Conservation (phyloP, 1,140 invertebrate genomes). For the Heliconius hermathena region DNA sequence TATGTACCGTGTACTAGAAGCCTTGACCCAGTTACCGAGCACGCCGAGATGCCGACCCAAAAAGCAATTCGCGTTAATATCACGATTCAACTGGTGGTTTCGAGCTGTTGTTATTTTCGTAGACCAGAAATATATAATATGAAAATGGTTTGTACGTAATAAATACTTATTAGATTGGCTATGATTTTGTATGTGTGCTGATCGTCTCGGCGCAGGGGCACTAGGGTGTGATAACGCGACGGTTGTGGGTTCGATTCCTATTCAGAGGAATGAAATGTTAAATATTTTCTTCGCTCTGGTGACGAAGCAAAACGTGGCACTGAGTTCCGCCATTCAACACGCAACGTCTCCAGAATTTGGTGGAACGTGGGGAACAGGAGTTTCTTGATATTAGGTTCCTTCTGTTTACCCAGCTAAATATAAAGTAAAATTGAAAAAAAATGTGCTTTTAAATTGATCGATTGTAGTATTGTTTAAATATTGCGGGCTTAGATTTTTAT, state of each 20-base stretch:
- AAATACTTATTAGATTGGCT: neutral
- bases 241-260: too few relatives aligned
- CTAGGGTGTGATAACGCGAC: too few relatives aligned
- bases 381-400: too few relatives aligned
- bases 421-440: too few relatives aligned
- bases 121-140: neutral
- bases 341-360: too few relatives aligned
- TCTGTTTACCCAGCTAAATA: too few relatives aligned
- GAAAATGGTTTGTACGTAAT: neutral
- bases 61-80: slow-evolving; percentile 9
- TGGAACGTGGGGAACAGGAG: too few relatives aligned
- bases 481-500: neutral
- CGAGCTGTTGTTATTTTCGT: neutral
- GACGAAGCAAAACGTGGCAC: too few relatives aligned
- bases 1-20: neutral
- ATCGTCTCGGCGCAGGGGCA: too few relatives aligned
- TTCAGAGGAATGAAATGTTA: too few relatives aligned
- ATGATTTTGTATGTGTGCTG: neutral
- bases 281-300: too few relatives aligned
- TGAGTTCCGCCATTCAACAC: too few relatives aligned
- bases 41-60: slow-evolving; percentile 10
- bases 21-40: neutral
- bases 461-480: neutral
- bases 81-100: slow-evolving; percentile 3
- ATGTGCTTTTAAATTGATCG: neutral